phyloP scores from a whole-genome alignment of 2,113 vertebrate genomes.

The Hylia prasina region DNA sequence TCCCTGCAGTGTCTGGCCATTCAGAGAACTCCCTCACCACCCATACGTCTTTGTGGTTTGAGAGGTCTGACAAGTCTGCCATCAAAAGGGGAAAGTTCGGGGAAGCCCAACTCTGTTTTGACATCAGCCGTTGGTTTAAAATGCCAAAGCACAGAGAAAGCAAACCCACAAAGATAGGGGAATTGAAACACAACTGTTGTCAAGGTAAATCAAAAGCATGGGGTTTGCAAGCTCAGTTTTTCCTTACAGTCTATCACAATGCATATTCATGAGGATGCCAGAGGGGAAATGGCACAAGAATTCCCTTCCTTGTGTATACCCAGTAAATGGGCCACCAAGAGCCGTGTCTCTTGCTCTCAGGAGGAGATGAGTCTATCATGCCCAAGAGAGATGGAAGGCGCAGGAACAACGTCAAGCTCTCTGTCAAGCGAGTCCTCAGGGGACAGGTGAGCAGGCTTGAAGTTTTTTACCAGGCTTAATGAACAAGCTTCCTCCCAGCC shows the following conservation, averaged over 20 bases:
- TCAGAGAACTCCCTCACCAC: background rate
- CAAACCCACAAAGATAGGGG: background rate
- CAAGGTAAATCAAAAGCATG: background rate
- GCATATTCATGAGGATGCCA: fast-evolving
- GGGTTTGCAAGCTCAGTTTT: background rate
- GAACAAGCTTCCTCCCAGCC: background rate
- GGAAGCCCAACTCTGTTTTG: background rate
- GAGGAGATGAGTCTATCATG: background rate
- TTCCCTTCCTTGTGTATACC: background rate
- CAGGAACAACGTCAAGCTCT: background rate
- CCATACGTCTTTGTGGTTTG: background rate
- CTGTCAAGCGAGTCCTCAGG: background rate
- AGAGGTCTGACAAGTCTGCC: background rate
- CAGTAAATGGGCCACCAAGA: background rate
- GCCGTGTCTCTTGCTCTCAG: background rate
- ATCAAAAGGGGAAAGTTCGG: background rate
- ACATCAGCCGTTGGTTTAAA: background rate
- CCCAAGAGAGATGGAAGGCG: background rate
- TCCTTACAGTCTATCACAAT: background rate
- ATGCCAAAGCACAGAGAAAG: background rate
- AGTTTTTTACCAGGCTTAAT: background rate
- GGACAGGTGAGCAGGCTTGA: background rate
- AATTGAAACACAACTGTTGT: background rate
- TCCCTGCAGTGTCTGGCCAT: background rate
- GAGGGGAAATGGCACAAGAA: background rate